phyloP scores from a whole-genome alignment of 2,888 invertebrate genomes.

The Sylvicola fuscatus region DNA sequence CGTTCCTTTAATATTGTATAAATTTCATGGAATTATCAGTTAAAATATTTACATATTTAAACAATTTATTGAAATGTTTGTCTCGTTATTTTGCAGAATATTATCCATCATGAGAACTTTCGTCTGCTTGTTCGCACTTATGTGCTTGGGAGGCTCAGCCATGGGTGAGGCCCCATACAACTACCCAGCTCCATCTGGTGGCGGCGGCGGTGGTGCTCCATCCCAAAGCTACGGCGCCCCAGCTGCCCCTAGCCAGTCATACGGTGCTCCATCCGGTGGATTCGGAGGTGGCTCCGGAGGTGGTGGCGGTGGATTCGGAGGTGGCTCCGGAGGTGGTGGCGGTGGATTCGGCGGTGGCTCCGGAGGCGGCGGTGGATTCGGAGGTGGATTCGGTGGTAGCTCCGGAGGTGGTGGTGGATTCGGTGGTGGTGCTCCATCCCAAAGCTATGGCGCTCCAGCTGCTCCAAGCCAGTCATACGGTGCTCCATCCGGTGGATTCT shows the following conservation, averaged over 20 bases:
- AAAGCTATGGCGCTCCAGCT: conserved; percentile 1
- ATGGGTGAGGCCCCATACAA: conserved; percentile 1
- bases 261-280: conserved; percentile 5
- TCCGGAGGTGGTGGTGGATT: background rate
- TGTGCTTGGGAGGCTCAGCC: conserved; percentile 25
- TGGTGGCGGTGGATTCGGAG: conserved; percentile 8
- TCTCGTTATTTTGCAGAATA: too few relatives aligned
- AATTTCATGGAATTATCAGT: too few relatives aligned
- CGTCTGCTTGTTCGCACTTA: too few relatives aligned
- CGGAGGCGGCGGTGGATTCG: conserved; percentile 7
- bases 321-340: conserved; percentile 11
- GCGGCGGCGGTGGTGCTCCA: conserved; percentile 20
- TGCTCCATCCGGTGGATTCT: conserved; percentile 17
- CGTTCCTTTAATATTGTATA: too few relatives aligned
- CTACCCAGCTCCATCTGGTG: conserved; percentile 8
- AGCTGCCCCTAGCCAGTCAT: conserved; percentile 5
- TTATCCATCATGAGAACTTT: too few relatives aligned
- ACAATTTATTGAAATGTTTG: too few relatives aligned
- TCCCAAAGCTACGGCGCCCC: conserved; percentile 29
- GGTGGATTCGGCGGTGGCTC: too few relatives aligned
- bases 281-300: background rate
- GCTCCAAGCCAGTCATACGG: conserved; percentile 27
- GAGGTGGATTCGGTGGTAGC: background rate
- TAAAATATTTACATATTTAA: too few relatives aligned
- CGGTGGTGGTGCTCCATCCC: conserved; percentile 5